Evolutionary conservation across 2,888 invertebrate species (phyloP), one percentile per base, ranked within the genome.

Genomic region (Rhyacophila evoluta): DNA sequence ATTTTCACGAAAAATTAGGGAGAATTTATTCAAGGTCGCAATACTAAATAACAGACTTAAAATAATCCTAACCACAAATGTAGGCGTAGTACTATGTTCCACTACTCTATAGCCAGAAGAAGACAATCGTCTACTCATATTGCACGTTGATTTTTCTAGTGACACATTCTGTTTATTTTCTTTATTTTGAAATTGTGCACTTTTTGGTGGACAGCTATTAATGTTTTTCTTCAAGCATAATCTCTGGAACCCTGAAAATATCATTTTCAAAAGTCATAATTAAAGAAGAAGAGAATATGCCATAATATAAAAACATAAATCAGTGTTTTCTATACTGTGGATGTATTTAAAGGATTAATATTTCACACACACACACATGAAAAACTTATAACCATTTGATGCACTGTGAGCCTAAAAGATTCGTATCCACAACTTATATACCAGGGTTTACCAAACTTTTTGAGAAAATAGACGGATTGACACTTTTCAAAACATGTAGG

Each of bases 191-290:
- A 10, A 33, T 27, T 70, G 70, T 2, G 28, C 12, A 11, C 36
- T 83, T 84, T 82, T 84, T 85, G 68, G 39, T n/a, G 87, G 86
- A 83, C 85, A 87, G 29, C 84, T 84, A 73, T 86, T 85, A 1
- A 74, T 29, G 83, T 86, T 87, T 85, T 88, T 89, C 85, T 87
- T 89, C 75, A 89, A 76, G 3, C 88, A 87, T 37, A 89, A 84
- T 83, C 87, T 87, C 15, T 85, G 75, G 84, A 86, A 87, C 8
- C 86, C 89, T 89, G 84, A 75, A 86, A 86, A 33, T 11, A 67
- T 29, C 15, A 55, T 3, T 33, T 2, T 4, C 29, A 33, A 33
- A 2, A 4, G 29, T 33, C 29, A 33, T 2, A 33, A 4, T 33
- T 33, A 33, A 4, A 4, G 2, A 6, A 4, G 4, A 33, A 2